These are phyloP conservation scores for Rhinoraja longicauda DNA, from an alignment of 2,797 vertebrate species.

Conservation along the genomic window DNA sequence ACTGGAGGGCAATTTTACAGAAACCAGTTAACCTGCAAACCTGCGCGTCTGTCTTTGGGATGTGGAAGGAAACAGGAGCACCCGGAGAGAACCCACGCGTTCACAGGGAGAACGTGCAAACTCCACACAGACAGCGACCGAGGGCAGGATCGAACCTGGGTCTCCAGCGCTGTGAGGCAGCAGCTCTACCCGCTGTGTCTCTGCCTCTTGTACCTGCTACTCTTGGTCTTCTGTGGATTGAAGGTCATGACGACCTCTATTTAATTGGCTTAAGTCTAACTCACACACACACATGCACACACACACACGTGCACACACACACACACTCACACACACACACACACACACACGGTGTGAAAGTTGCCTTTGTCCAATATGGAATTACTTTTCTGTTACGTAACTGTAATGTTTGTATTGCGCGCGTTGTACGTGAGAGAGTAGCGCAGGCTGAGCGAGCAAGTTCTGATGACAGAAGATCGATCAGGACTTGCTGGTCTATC, in stretches of 20 bases:
- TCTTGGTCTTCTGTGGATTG: background rate
- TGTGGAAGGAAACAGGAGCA: too few species aligned
- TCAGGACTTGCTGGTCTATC: background rate
- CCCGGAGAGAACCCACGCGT: too few species aligned
- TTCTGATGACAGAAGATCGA: background rate
- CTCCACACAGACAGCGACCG: too few species aligned
- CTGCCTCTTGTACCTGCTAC: background rate
- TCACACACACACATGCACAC: too few species aligned
- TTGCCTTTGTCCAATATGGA: background rate
- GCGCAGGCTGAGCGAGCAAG: background rate
- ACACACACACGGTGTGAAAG: background rate
- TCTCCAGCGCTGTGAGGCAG: too few species aligned
- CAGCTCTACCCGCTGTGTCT: too few species aligned
- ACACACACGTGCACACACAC: background rate
- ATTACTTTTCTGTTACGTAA: background rate
- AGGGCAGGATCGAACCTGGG: too few species aligned
- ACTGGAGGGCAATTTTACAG: too few species aligned
- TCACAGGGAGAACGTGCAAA: too few species aligned
- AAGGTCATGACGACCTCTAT: too few species aligned
- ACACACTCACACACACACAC: background rate
- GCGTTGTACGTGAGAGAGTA: background rate
- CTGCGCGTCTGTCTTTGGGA: too few species aligned
- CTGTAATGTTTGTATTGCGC: background rate
- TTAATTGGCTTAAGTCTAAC: background rate
- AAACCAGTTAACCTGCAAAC: too few species aligned